Percentiles rank a stretch among this genome's conserved stretches.
phyloP scores from a whole-genome alignment of 2,797 vertebrate genomes.

The Garrulus glandarius region DNA sequence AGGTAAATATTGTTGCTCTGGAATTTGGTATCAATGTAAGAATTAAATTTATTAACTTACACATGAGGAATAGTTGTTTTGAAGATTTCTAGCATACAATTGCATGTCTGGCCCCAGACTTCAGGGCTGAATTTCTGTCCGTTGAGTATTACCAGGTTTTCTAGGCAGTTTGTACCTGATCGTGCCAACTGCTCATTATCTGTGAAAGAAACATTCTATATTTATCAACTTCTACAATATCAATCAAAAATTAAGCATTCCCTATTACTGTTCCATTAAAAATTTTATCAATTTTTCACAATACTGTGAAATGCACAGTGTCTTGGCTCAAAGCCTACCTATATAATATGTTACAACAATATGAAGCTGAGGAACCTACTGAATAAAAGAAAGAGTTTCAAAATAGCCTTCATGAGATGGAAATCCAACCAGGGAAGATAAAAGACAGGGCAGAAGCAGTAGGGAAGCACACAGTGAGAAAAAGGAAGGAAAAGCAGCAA shows the following conservation, averaged over 20 bases:
- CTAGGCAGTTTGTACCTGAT: constrained; percentile 94
- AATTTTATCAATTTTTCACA: neutral
- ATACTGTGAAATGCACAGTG: neutral
- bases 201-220: constrained; percentile 52
- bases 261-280: neutral
- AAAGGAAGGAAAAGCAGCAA: neutral
- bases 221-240: neutral
- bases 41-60: constrained; percentile 76
- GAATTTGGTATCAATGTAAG: neutral
- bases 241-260: neutral
- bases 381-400: neutral
- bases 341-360: neutral
- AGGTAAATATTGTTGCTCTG: neutral
- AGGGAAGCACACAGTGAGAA: neutral
- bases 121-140: constrained; percentile 92
- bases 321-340: neutral
- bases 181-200: constrained; percentile 97
- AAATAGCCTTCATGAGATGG: neutral
- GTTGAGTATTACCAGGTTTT: constrained; percentile 95
- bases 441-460: neutral
- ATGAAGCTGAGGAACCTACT: neutral
- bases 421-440: neutral
- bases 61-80: constrained; percentile 91
- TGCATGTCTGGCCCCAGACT: constrained; percentile 92
- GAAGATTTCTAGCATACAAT: constrained; percentile 96